These are phyloP conservation scores for Oscheius onirici DNA, from an alignment of 2,888 invertebrate species.

Conservation along the genomic window DNA sequence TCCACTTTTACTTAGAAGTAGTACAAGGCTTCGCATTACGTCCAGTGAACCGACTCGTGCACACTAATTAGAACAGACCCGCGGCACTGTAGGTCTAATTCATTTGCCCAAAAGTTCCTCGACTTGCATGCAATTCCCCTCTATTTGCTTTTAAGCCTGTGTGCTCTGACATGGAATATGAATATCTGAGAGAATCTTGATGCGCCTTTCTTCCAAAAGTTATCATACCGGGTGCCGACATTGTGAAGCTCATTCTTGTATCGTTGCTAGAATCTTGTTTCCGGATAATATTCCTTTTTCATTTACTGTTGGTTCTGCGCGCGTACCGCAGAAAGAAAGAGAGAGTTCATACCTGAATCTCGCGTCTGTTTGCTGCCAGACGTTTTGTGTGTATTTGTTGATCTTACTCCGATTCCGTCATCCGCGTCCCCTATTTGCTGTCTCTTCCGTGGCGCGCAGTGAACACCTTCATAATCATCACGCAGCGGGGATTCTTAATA, in stretches of 20 bases:
- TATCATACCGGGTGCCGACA: background rate
- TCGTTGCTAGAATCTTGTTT: conserved; percentile 16
- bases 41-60: conserved; percentile 12
- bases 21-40: conserved; percentile 7
- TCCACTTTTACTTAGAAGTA: too few relatives aligned
- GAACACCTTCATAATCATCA: conserved; percentile 31
- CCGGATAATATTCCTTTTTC: background rate
- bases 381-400: conserved; percentile 31
- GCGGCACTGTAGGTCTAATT: background rate
- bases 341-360: conserved; percentile 22
- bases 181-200: conserved; percentile 18
- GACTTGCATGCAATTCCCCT: background rate
- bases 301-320: too few relatives aligned
- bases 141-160: background rate
- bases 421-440: conserved; percentile 24
- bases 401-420: conserved; percentile 28
- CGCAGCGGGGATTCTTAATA: conserved; percentile 15
- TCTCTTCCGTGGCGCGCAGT: conserved; percentile 25
- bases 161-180: conserved; percentile 17
- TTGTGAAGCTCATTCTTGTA: conserved; percentile 6
- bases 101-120: background rate
- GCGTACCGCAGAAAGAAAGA: background rate
- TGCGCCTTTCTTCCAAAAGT: too few relatives aligned
- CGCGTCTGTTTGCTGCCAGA: conserved; percentile 27
- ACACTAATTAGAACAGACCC: conserved; percentile 6